Base-by-base conservation (phyloP, 2,113 vertebrate species). In the Proterorhinus semilunaris region DNA sequence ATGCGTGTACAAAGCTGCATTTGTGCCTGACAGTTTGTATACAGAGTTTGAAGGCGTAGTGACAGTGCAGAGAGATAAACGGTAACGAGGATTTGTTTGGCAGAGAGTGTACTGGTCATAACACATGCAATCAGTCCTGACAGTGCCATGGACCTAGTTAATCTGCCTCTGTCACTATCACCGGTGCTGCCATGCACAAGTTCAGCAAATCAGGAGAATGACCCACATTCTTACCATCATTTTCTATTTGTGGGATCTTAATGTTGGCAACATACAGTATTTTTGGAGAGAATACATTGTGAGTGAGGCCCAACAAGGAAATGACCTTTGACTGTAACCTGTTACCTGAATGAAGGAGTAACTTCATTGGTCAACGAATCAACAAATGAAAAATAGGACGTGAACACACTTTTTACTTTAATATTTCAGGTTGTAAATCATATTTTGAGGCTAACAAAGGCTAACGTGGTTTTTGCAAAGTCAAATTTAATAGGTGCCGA, bases 51-150 rank as follows among this genome's bases (percentile, higher is more conserved):
- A 70, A 85, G 63, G 76, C 69, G 73, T 76, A 82, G 83, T 63
- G 86, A 86, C 85, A 86, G 71, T 46, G 61, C 82, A 81, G 84
- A 80, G 79, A 85, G 83, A 88, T 85, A 81, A 89, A 72, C 54
- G 17, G 83, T 87, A 83, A 88, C 55, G 49, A 88, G 77, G 79
- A 83, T 81, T 67, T 84, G 61, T 79, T 61, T 84, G n/a, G 46
- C 67, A 49, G 59, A 72, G 78, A 82, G 78, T 70, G 71, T 52
- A 72, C 69, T 69, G 75, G 78, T 87, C 79, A 86, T 74, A 87
- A 89, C 85, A 84, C 76, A 83, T 72, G 69, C 69, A 84, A 88
- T 86, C 8, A 49, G n/a, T 74, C 79, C 73, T 85, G 88, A 82
- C 81, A 84, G 75, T 21, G 17, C 71, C n/a, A 58, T 44, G 74